Percentiles rank a stretch among this genome's conserved stretches.
phyloP scores from a whole-genome alignment of 1,140 invertebrate species.

The Cataglyphis hispanica region DNA sequence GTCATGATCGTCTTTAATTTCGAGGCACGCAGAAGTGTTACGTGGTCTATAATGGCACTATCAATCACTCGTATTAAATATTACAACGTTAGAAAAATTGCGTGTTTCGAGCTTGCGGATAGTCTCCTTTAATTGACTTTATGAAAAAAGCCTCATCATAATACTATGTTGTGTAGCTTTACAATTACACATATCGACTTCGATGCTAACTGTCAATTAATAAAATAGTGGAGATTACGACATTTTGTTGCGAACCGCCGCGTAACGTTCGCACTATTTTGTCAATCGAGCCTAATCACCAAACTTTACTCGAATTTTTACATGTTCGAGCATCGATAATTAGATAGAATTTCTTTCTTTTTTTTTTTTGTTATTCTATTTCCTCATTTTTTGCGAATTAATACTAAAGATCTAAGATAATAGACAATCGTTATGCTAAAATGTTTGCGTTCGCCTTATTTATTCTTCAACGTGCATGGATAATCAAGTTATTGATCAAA shows the following conservation, averaged over 20 bases:
- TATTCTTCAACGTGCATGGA: background rate
- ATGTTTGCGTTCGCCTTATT: conserved; percentile 32
- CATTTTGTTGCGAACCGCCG: conserved; percentile 63
- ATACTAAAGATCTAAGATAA: conserved; percentile 47
- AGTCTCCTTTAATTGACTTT: conserved; percentile 78
- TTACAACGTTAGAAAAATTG: conserved; percentile 78
- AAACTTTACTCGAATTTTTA: conserved; percentile 37
- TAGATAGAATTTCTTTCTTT: conserved; percentile 23
- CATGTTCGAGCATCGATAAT: conserved; percentile 33
- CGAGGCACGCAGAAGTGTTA: conserved; percentile 74
- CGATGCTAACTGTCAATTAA: conserved; percentile 73
- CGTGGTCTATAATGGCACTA: conserved; percentile 76
- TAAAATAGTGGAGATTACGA: conserved; percentile 80
- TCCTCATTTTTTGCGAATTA: conserved; percentile 22
- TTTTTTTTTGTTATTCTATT: conserved; percentile 12
- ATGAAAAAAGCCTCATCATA: conserved; percentile 75
- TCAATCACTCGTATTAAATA: conserved; percentile 77
- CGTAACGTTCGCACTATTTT: conserved; percentile 62
- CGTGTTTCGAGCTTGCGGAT: conserved; percentile 73
- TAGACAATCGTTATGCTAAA: conserved; percentile 40
- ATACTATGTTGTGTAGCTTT: conserved; percentile 67
- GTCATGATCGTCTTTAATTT: conserved; percentile 54
- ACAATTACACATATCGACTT: conserved; percentile 63
- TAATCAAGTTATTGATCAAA: conserved; percentile 24
- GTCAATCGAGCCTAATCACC: conserved; percentile 67